Conservation (phyloP, 2,113 vertebrate species). For the Atherinomorus stipes region DNA sequence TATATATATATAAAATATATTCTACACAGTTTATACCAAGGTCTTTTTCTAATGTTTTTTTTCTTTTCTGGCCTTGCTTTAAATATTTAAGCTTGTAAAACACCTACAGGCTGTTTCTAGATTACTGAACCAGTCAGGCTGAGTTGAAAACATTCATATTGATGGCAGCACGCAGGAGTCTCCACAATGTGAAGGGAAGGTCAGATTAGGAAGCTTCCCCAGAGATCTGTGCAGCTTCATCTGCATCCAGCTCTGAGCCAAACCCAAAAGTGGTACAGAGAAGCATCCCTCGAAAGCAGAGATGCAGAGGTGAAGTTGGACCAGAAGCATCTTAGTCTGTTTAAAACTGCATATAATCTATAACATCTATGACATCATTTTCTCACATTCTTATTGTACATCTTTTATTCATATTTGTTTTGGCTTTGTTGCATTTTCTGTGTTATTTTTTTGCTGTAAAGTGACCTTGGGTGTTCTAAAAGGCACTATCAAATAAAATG, state of each 20-base stretch:
- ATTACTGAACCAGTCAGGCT: not conserved
- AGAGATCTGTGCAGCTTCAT: not conserved
- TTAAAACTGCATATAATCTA: no score
- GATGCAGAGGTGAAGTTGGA: not conserved
- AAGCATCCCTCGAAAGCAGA: not conserved
- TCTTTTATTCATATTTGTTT: no score
- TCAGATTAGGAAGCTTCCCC: not conserved
- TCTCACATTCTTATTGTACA: no score
- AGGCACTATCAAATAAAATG: no score
- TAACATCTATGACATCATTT: no score
- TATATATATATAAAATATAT: no score
- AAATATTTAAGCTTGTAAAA: slow-evolving; percentile 41
- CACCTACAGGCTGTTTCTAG: slow-evolving; percentile 19
- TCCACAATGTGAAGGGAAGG: slow-evolving; percentile 1
- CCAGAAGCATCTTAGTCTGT: not conserved
- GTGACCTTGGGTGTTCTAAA: no score
- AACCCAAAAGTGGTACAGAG: not conserved
- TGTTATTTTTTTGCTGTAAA: no score
- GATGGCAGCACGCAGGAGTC: not conserved
- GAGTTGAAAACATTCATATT: slow-evolving; percentile 24
- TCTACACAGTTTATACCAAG: no score
- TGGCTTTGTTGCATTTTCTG: no score
- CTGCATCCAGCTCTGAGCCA: not conserved
- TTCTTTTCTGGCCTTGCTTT: slow-evolving; percentile 4
- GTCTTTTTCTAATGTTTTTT: slow-evolving; percentile 33